Conservation (phyloP, 2,888 invertebrate genomes). For the Elysia crispata region DNA sequence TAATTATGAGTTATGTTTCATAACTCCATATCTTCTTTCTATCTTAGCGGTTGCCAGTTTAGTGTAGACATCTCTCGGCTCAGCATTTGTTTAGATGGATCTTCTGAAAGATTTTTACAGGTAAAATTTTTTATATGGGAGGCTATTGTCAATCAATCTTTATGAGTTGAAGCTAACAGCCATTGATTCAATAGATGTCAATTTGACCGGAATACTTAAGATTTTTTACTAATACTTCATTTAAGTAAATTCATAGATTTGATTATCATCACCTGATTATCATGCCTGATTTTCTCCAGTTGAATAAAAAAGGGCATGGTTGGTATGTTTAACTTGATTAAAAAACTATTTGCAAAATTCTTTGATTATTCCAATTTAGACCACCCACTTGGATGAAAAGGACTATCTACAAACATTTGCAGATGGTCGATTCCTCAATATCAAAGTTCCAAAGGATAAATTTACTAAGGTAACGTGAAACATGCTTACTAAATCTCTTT, state of each 20-base stretch:
- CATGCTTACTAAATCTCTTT: too few relatives aligned
- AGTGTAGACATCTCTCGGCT: conserved; percentile 4
- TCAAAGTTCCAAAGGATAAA: background rate
- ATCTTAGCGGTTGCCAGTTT: conserved; percentile 1
- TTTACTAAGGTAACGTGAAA: too few relatives aligned
- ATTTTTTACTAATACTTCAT: background rate
- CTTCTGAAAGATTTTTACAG: background rate
- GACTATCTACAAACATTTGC: background rate
- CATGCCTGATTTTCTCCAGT: background rate
- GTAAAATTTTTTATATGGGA: background rate
- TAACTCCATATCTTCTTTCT: background rate
- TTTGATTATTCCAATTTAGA: too few relatives aligned
- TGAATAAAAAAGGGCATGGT: too few relatives aligned
- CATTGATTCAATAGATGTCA: too few relatives aligned
- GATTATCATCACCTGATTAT: too few relatives aligned
- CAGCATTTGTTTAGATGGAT: conserved; percentile 1
- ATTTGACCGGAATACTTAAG: too few relatives aligned
- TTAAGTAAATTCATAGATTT: background rate
- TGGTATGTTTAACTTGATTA: too few relatives aligned
- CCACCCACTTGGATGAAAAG: too few relatives aligned
- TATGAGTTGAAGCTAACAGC: background rate
- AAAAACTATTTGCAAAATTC: too few relatives aligned
- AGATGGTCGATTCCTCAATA: background rate
- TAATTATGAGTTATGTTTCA: background rate
- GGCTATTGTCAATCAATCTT: background rate